phyloP scores from a whole-genome alignment of 2,797 vertebrate species.

The Linurgus olivaceus region DNA sequence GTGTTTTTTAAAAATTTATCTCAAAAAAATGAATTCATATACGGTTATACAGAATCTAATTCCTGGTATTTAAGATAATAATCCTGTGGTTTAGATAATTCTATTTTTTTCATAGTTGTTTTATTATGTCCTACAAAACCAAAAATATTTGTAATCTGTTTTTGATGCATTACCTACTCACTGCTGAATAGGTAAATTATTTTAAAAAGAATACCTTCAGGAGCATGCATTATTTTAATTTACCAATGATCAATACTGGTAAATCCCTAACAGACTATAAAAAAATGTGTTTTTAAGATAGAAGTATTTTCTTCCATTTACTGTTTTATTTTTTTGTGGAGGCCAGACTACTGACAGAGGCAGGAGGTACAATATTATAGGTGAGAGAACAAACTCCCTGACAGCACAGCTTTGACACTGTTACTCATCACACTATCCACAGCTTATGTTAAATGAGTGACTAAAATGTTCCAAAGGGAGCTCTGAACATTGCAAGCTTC shows the following conservation, averaged over 20 bases:
- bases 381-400: slow-evolving; percentile 2
- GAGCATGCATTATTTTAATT: neutral
- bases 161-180: neutral
- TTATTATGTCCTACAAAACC: neutral
- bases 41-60: neutral
- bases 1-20: neutral
- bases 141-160: neutral
- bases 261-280: neutral
- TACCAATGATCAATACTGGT: neutral
- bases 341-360: neutral
- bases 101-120: neutral
- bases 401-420: neutral
- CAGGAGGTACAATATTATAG: neutral
- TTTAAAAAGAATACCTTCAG: fast-evolving
- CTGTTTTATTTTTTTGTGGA: neutral
- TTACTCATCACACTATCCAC: neutral
- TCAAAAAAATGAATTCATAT: neutral
- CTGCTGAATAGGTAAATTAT: neutral
- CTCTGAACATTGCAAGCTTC: neutral
- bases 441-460: slow-evolving; percentile 44
- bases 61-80: neutral
- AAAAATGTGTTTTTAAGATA: neutral
- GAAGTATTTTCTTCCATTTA: neutral
- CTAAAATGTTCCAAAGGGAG: slow-evolving; percentile 39
- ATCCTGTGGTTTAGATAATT: neutral